phyloP scores from a whole-genome alignment of 1,140 invertebrate genomes.

The Maniola jurtina region DNA sequence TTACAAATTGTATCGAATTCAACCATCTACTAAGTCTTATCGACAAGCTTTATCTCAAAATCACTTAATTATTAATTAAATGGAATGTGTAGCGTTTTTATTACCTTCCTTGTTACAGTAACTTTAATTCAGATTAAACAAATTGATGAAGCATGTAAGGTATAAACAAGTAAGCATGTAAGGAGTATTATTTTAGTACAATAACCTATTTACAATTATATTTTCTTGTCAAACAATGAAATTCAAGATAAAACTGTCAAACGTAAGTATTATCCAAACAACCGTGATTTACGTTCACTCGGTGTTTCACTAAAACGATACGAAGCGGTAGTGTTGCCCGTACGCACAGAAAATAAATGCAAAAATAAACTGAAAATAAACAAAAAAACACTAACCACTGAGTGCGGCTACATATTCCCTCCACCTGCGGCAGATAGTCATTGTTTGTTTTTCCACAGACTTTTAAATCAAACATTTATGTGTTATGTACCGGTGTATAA shows the following conservation, averaged over 20 bases:
- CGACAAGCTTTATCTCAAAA: not conserved
- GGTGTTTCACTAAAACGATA: not conserved
- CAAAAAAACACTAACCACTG: slow-evolving; percentile 64
- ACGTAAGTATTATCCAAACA: slow-evolving; percentile 1
- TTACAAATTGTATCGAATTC: not conserved
- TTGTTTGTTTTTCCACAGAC: slow-evolving; percentile 50
- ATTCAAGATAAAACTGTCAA: slow-evolving; percentile 6
- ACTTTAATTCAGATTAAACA: too few species aligned
- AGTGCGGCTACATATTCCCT: slow-evolving; percentile 70
- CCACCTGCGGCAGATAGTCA: slow-evolving; percentile 65
- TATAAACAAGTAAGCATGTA: too few species aligned
- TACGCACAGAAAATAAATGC: slow-evolving; percentile 11
- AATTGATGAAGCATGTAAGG: too few species aligned
- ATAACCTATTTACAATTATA: not conserved
- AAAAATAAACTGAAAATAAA: slow-evolving; percentile 33
- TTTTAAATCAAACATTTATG: slow-evolving; percentile 67
- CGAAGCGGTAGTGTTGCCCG: slow-evolving; percentile 20
- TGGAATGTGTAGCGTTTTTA: too few species aligned
- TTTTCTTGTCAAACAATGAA: not conserved
- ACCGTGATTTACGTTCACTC: not conserved
- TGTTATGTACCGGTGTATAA: slow-evolving; percentile 39
- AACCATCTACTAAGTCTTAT: not conserved
- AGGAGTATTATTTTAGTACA: not conserved
- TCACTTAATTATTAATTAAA: not conserved
- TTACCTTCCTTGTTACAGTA: too few species aligned